Evolutionary conservation across 2,113 vertebrate species (phyloP).

Genomic region (Micronycteris hirsuta): DNA sequence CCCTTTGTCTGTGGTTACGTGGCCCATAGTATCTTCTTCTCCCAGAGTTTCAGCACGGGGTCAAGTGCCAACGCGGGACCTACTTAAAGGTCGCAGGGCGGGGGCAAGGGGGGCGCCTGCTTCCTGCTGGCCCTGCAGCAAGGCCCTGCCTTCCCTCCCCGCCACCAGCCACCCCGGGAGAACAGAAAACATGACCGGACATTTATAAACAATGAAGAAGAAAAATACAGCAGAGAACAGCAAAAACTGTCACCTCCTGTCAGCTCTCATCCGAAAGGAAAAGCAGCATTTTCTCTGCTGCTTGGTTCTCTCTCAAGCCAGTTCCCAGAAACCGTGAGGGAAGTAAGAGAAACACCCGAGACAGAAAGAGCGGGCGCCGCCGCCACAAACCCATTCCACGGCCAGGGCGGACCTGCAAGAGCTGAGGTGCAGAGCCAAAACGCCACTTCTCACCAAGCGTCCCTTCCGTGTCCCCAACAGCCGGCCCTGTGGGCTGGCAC

Average conservation of each 20-base stretch:
- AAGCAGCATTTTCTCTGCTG: background rate
- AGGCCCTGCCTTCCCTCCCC: background rate
- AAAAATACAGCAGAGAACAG: background rate
- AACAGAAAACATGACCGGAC: background rate
- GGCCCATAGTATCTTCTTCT: rapidly evolving
- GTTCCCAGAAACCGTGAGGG: background rate
- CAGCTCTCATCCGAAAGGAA: background rate
- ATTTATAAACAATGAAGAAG: background rate
- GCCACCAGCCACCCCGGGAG: background rate
- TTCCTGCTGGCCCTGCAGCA: background rate
- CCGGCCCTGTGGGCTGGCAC: background rate
- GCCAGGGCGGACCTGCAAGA: background rate
- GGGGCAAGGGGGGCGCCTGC: background rate
- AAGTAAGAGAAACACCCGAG: background rate
- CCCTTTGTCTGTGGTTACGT: background rate
- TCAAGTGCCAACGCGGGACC: rapidly evolving
- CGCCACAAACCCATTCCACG: background rate
- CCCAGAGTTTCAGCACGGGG: background rate
- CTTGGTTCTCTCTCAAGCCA: background rate
- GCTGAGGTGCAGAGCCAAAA: background rate
- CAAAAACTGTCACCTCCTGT: background rate
- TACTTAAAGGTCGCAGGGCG: background rate
- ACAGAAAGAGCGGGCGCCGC: background rate
- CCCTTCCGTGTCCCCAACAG: rapidly evolving
- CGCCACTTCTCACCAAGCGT: background rate